Evolutionary conservation across 2,888 invertebrate species (phyloP), one percentile per base, ranked within the genome.

Genomic region (Philereme vetulata): DNA sequence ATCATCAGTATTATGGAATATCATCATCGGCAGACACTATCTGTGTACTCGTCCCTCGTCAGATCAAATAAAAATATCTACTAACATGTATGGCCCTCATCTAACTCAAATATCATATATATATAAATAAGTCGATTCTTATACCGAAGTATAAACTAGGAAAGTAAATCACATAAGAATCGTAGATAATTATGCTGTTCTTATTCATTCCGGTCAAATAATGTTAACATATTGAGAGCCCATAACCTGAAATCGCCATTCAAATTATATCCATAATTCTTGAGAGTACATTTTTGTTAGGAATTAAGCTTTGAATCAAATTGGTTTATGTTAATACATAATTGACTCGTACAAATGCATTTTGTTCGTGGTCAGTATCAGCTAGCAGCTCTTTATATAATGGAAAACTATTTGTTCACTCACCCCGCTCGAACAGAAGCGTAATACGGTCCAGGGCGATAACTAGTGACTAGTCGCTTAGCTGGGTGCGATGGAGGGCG

Each of bases 61-160:
- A 61, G 46, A 53, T 52, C 52, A 50, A 21, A 52, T 53, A 49
- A 52, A 50, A 50, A 53, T 51, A 50, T 38, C 8, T 45, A 49
- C 46, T 42, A 51, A 0, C 47, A 47, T 42, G 38, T 51, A 49
- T 61, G 49, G 34, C 52, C 34, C 38, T 45, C 9, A 42, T 1
- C 11, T 21, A 21, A 21, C 1, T 21, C 21, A 21, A 21, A 21
- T 21, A 21, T 21, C 21, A 21, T 21, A 21, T 21, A 21, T 21
- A 21, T 21, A 21, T 21, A 21, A 21, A 21, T 21, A 40, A 35
- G 35, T 35, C 35, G 35, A 35, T 7, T 35, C 35, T 1, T 35
- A n/a, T n/a, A n/a, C n/a, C n/a, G n/a, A n/a, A n/a, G n/a, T 35
- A 35, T 35, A 45, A 51, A 46, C 36, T 44, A n/a, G 36, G 42